A percentile compares a stretch with the other conserved stretches of the same genome.
Evolutionary conservation across 2,113 vertebrate genomes (phyloP).

Genomic region (Tichodroma muraria): DNA sequence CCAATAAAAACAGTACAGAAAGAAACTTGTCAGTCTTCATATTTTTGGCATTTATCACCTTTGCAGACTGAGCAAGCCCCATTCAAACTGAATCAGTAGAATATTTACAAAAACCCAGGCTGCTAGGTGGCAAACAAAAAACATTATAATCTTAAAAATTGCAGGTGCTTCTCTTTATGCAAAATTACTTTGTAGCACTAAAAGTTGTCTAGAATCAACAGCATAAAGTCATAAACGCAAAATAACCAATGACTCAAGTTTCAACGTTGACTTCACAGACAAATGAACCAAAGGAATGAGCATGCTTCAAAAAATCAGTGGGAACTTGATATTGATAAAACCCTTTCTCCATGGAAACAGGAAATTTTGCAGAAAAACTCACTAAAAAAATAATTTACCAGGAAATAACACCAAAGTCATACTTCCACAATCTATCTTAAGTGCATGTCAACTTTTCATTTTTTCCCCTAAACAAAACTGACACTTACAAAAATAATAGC

Average conservation of each 20-base stretch:
- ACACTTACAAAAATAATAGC: neutral
- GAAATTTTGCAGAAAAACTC: neutral
- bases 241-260: neutral
- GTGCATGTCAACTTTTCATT: neutral
- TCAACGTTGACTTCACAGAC: neutral
- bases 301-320: neutral
- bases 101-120: neutral
- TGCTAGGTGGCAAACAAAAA: neutral
- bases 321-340: neutral
- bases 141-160: neutral
- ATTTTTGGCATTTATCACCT: neutral
- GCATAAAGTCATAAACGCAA: neutral
- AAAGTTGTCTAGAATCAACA: neutral
- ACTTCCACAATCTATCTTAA: neutral
- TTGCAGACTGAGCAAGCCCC: neutral
- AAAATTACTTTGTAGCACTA: neutral
- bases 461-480: neutral
- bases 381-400: neutral
- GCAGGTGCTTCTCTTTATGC: neutral
- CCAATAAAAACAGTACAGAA: neutral
- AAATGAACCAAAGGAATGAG: neutral
- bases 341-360: rapidly evolving
- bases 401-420: neutral
- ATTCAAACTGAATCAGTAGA: neutral
- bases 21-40: neutral